Evolutionary conservation across 2,888 invertebrate genomes (phyloP), one percentile per base, ranked within the genome.

Genomic region (Chaitophorus viminalis): DNA sequence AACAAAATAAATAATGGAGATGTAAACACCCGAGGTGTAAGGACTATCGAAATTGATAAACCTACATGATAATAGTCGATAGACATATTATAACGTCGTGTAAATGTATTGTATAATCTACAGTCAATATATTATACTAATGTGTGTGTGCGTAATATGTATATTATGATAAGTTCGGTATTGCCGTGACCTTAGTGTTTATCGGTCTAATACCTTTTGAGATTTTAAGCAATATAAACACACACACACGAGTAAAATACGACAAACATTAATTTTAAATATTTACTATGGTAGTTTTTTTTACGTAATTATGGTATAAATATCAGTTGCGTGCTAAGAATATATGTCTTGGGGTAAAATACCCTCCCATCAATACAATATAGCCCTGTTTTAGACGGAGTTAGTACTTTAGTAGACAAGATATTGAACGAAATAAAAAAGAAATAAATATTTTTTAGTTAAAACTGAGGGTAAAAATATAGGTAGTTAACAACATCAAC

Each of bases 151-250:
- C 14, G 46, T 46, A n/a, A n/a, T n/a, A 14, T 46, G 46, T 46
- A 46, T 14, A n/a, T n/a, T n/a, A 46, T 46, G n/a, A 82, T 33
- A 72, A 52, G 52, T 70, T 82, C 5, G 70, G 17, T 84, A 76
- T 76, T 76, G 46, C 84, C 60, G 65, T 84, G 75, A 84, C 84
- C 84, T 83, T 84, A 84, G 17, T 65, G 75, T 60, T 84, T 84
- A 84, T 84, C 84, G 31, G 54, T 72, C 33, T 70, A 31, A 70
- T 70, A 70, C 70, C 70, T 29, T 29, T 14, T 60, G 6, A 60
- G 60, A 21, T 60, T 60, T 60, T 60, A 25, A 60, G 60, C 21
- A 60, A 8, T 39, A 39, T 39, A 39, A n/a, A n/a, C 5, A 60
- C 60, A 46, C 14, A 46, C 14, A 11, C 60, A 25, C 8, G 25